Conservation (phyloP, 2,888 invertebrate genomes). For the Ischnus inquisitorius region DNA sequence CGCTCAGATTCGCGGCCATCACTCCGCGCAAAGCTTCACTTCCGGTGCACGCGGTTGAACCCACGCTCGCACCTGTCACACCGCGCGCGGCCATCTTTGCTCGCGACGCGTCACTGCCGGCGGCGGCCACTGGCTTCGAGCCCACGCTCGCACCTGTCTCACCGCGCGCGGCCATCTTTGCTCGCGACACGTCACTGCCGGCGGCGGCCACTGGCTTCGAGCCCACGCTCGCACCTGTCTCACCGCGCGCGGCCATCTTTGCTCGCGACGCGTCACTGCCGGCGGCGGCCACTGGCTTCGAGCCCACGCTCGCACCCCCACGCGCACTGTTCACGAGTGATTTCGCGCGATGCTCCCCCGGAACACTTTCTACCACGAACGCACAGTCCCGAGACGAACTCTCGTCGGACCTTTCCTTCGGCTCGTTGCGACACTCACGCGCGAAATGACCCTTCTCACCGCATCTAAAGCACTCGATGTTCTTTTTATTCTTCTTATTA, state of each 20-base stretch:
- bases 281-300: no score
- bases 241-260: neutral
- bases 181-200: neutral
- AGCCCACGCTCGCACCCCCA: slow-evolving; percentile 1
- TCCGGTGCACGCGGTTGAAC: no score
- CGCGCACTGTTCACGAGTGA: no score
- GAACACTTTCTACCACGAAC: slow-evolving; percentile 41
- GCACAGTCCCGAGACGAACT: slow-evolving; percentile 47
- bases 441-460: slow-evolving; percentile 56
- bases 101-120: neutral
- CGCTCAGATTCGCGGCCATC: slow-evolving; percentile 10
- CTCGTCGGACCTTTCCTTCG: slow-evolving; percentile 5
- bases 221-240: neutral
- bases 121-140: neutral
- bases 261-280: neutral
- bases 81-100: neutral
- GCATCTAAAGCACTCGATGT: slow-evolving; percentile 59
- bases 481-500: neutral
- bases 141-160: slow-evolving; percentile 3
- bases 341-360: neutral
- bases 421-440: slow-evolving; percentile 47
- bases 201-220: no score
- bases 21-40: neutral
- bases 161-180: neutral
- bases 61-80: slow-evolving; percentile 4